Base-by-base conservation (phyloP, 2,797 vertebrate species). In the Sciurus carolinensis region DNA sequence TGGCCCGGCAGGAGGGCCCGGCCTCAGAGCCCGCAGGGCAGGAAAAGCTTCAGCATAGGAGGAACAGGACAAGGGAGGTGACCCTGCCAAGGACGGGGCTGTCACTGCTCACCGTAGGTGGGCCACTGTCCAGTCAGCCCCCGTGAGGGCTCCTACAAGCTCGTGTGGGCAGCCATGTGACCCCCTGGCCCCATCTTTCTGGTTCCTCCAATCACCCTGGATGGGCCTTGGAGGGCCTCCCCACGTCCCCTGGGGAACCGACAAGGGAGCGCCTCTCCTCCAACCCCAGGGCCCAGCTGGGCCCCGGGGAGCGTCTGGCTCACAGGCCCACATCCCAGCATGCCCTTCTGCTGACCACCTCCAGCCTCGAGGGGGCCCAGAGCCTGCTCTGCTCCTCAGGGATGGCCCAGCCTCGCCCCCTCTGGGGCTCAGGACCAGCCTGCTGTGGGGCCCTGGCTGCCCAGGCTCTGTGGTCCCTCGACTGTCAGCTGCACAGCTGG, bases 261-360 rank as follows among this genome's bases (percentile, higher is more conserved):
- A 1, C 0, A 0, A 13, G 3, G 57, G 71, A 39, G 20, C 11
- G 42, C 15, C 2, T 1, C 18, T 11, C 30, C 18, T 1, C 36
- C 42, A 1, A 39, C 39, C 39, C 39, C 39, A 59, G 75, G 11
- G 20, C 30, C 36, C 13, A 12, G 17, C 1, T 20, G 28, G 33
- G 3, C 42, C 22, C 10, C 18, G 5, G 33, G 7, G 18, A 67
- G 42, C 0, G 0, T 44, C 30, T 47, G 33, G 30, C 7, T 2
- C 57, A 7, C 66, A 77, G 66, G 52, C 10, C 13, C 11, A 24
- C 5, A 30, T 11, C 69, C 14, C 20, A 9, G 6, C 50, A 26
- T 9, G 1, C 2, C 50, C 47, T 73, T 85, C 36, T 33, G 39
- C 83, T 64, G 59, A 52, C 52, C 15, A 22, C 22, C 73, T 26